Percentiles rank a stretch among this genome's conserved stretches.
Evolutionary conservation across 2,113 vertebrate species (phyloP).

Genomic region (rabbit (Oryctolagus cuniculus)): mOryCun1.1 NC_091434.1:64699501-64700000

Average conservation of each 20-base stretch:
- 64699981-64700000: not conserved
- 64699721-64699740: not conserved
- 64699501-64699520: conserved; percentile 54
- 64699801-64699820: not conserved
- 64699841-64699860: not conserved
- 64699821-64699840: conserved; percentile 27
- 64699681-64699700: not conserved
- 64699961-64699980: not conserved
- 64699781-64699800: conserved; percentile 56
- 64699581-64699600: conserved; percentile 4
- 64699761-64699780: not conserved
- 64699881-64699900: not conserved
- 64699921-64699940: conserved; percentile 51
- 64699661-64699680: conserved; percentile 17
- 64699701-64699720: conserved; percentile 35
- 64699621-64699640: not conserved
- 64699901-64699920: not conserved
- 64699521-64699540: conserved; percentile 60
- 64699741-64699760: not conserved
- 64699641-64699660: conserved; percentile 40
- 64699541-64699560: conserved; percentile 48
- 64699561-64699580: conserved; percentile 3
- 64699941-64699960: not conserved
- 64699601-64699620: not conserved
- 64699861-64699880: not conserved